Conservation (phyloP, 2,797 vertebrate species). For the Etheostoma perlongum region DNA sequence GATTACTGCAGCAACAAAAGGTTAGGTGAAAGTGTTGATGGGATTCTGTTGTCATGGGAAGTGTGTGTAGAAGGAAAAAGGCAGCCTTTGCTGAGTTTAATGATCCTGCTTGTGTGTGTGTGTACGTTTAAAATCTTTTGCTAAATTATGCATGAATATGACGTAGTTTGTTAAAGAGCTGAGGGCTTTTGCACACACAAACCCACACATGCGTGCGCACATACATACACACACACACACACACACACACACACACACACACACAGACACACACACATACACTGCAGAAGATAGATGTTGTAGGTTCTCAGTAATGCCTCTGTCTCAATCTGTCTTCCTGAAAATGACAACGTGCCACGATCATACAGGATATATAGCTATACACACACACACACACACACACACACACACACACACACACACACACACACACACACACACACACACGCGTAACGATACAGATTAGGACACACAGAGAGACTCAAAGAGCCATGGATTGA, state of each 20-base stretch:
- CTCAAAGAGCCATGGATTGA: conserved; percentile 4
- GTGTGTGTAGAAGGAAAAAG: conserved; percentile 69
- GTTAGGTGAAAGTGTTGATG: conserved; percentile 74
- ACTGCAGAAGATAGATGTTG: conserved; percentile 65
- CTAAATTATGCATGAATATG: conserved; percentile 72
- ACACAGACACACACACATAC: background rate
- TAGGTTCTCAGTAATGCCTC: conserved; percentile 57
- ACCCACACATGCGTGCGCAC: too few species aligned
- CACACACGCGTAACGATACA: conserved; percentile 16
- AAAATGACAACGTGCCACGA: conserved; percentile 61
- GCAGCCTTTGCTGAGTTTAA: conserved; percentile 64
- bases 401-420: background rate
- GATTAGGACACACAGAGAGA: conserved; percentile 17
- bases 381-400: conserved; percentile 15
- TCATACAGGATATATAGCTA: conserved; percentile 53
- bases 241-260: conserved; percentile 10
- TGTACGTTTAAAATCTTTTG: conserved; percentile 57
- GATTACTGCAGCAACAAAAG: conserved; percentile 76
- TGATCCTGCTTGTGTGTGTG: conserved; percentile 49
- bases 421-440: conserved; percentile 17
- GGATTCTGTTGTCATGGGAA: conserved; percentile 75
- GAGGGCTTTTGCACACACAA: conserved; percentile 19
- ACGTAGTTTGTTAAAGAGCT: conserved; percentile 63
- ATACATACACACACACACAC: background rate
- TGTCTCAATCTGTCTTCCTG: conserved; percentile 66